Evolutionary conservation across 2,888 invertebrate species (phyloP), one percentile per base, ranked within the genome.

Genomic region (Drosophila melanocephala): DNA sequence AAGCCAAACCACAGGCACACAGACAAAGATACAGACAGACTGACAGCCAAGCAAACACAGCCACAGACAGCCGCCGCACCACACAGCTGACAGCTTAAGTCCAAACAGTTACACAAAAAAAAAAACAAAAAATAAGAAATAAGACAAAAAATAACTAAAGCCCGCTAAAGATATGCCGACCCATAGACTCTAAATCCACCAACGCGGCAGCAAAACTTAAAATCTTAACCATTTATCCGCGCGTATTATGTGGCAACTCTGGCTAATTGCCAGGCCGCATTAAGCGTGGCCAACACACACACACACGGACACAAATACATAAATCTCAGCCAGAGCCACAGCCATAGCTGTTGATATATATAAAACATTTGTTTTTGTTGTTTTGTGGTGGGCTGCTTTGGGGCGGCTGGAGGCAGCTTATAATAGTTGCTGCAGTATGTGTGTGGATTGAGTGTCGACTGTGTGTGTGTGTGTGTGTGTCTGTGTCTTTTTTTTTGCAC

Each of bases 231-330:
- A 91, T 91, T 92, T 91, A 91, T 91, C 92, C 90, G 85, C 87
- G 91, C 83, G 92, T 91, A 91, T 91, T 91, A 91, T 91, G 92
- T 92, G 91, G 92, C 91, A 92, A 91, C 91, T 88, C 90, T 81
- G 87, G 89, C 92, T 92, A 91, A 91, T 91, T 91, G 92, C 91
- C 88, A 77, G 84, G 79, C 78, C 77, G 82, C 83, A 87, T 84
- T 91, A 85, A 88, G 90, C 88, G 82, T 78, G 81, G 60, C 75
- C 78, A 74, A 68, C 78, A 67, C 56, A 65, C 26, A 64, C 61
- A 37, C 52, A 64, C 51, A 64, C 39, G 75, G 52, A 64, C 37
- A 61, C 58, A 58, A 30, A 57, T 30, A 37, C 35, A 53, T 37
- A 56, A 44, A 44, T 22, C 72, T 50, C 30, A 30, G 32, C 22